A percentile compares a stretch with the other conserved stretches of the same genome.
Conservation (phyloP, 2,113 vertebrate genomes). For the Chloropsis hardwickii region DNA sequence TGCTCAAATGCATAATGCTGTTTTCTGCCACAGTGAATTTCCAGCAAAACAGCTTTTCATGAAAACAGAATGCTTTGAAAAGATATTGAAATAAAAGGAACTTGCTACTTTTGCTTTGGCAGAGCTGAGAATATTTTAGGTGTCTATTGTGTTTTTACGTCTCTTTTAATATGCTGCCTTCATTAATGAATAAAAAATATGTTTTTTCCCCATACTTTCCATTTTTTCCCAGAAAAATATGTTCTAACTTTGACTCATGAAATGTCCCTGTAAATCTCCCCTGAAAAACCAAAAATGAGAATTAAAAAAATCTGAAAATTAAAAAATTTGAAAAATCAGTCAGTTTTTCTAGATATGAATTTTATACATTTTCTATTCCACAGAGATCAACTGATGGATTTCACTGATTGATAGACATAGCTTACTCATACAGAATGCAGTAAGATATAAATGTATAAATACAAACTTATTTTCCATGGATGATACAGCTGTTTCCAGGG, state of each 20-base stretch:
- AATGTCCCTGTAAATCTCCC: background rate
- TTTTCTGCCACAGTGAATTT: conserved; percentile 31
- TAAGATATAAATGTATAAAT: background rate
- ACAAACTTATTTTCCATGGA: background rate
- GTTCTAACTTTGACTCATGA: background rate
- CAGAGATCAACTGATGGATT: background rate
- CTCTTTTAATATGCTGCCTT: background rate
- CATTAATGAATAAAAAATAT: background rate
- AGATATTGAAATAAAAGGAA: background rate
- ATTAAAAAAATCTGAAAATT: background rate
- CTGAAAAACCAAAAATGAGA: background rate
- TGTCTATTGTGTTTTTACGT: background rate
- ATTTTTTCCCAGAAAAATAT: background rate
- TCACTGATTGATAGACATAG: background rate
- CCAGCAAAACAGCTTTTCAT: background rate
- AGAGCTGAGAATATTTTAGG: background rate
- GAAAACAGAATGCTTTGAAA: background rate
- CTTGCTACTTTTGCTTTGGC: background rate
- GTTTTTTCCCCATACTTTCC: background rate
- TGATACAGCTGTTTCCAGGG: background rate
- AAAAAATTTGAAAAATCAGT: background rate
- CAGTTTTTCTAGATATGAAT: background rate
- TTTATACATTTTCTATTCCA: background rate
- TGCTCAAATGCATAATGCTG: conserved; percentile 3
- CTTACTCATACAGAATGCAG: background rate